Evolutionary conservation across 1,140 invertebrate species (phyloP), one percentile per base, ranked within the genome.

Genomic region (Drosophila truncata): DNA sequence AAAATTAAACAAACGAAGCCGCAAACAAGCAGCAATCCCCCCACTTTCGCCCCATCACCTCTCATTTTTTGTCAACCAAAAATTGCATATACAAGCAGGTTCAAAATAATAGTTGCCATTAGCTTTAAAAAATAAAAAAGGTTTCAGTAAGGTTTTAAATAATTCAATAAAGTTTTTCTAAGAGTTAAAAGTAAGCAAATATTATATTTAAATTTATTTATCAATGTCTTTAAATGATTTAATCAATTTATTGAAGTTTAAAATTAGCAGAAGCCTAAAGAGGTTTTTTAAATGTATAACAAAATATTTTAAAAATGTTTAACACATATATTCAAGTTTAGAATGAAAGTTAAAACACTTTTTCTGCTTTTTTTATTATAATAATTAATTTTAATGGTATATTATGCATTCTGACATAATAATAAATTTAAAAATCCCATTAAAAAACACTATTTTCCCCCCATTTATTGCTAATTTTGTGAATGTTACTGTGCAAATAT

Each of bases 1-100:
- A 59, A 72, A 76, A 78, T 79, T 79, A 76, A 76, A 76, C 73
- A 76, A 76, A 76, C 73, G 61, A 73, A 76, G 72, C 73, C 73
- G 73, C 65, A 72, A 72, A 72, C 69, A 72, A 69, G 65, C 65
- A 69, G 65, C 65, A 33, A 57, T 13, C 47, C 41, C 37, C 46
- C 16, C 67, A 18, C 33, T 35, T 44, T 29, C 18, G 16, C 33
- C 33, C 18, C 60, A 31, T 18, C 60, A 31, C 64, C 33, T 8
- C 64, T 18, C 42, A 27, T 23, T 33, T 46, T 55, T 16, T 37
- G 37, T 20, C 35, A 46, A 18, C 33, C 14, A 31, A 47, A 58
- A 70, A 59, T 11, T 31, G 33, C n/a, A 62, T 27, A 47, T 7
- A 64, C 62, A 61, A 7, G 7, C n/a, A 4, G 6, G 62, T 5